Percentiles rank a stretch among this genome's conserved stretches.
These are phyloP conservation scores for Spheniscus mendiculus DNA, from an alignment of 2,113 vertebrate species.

Conservation along the genomic window DNA sequence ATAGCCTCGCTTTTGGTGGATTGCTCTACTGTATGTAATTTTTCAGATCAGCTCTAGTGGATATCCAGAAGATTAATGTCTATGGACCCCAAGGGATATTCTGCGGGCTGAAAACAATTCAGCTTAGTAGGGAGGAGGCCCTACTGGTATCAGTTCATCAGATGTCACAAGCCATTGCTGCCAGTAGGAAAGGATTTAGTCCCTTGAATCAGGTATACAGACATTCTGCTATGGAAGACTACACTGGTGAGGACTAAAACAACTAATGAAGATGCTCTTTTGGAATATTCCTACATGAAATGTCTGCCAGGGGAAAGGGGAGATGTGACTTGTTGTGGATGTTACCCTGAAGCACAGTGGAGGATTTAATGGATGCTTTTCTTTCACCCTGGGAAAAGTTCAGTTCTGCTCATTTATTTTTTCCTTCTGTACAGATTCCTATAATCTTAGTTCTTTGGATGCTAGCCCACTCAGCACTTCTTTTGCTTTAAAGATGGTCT, in stretches of 20 bases:
- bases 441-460: slow-evolving; percentile 31
- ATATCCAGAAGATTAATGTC: neutral
- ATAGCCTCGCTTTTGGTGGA: neutral
- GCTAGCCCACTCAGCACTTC: neutral
- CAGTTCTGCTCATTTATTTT: neutral
- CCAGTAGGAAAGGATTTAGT: neutral
- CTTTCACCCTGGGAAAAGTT: neutral
- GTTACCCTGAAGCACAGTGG: neutral
- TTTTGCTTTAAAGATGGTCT: neutral
- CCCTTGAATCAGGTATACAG: neutral
- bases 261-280: neutral
- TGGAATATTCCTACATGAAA: neutral
- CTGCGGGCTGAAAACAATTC: neutral
- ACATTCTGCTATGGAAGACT: neutral
- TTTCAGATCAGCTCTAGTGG: neutral
- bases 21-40: neutral
- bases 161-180: neutral
- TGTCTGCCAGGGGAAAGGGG: neutral
- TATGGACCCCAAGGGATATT: neutral
- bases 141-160: neutral
- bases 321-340: neutral
- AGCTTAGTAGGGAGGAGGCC: neutral
- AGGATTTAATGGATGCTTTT: neutral
- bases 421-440: neutral
- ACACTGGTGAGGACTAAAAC: neutral